Evolutionary conservation across 2,113 vertebrate genomes (phyloP).

Genomic region (Ahaetulla prasina): DNA sequence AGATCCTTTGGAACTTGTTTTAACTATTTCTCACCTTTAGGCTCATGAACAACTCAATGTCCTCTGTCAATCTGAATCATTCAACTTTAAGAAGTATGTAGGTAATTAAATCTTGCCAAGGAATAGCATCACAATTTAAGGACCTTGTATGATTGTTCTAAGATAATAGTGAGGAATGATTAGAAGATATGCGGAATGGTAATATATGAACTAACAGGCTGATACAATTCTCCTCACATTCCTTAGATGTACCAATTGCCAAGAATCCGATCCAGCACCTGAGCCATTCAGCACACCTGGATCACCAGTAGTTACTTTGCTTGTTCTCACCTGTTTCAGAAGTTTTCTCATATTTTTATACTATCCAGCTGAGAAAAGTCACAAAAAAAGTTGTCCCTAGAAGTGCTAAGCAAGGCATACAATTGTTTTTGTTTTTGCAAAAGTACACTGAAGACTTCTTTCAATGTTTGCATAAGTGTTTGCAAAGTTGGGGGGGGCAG

Average conservation of each 20-base stretch:
- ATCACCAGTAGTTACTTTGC: background rate
- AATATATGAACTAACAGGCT: background rate
- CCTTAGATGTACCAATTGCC: background rate
- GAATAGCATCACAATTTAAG: background rate
- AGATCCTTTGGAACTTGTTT: background rate
- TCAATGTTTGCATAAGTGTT: background rate
- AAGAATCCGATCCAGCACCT: background rate
- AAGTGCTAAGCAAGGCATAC: background rate
- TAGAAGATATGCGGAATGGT: background rate
- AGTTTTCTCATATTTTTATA: background rate
- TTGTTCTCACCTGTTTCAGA: background rate
- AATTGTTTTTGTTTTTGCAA: background rate
- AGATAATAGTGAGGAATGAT: background rate
- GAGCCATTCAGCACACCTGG: background rate
- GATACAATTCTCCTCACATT: background rate
- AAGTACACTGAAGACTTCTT: background rate
- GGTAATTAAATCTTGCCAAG: background rate
- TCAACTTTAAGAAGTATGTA: background rate
- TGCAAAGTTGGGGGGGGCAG: background rate
- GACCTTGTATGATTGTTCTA: background rate
- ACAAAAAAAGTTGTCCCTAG: background rate
- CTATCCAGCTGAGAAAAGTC: background rate
- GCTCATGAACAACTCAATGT: background rate
- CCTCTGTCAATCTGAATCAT: conserved; percentile 18
- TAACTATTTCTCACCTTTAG: background rate